Conservation (phyloP, 2,888 invertebrate genomes). For the Tubulanus polymorphus region DNA sequence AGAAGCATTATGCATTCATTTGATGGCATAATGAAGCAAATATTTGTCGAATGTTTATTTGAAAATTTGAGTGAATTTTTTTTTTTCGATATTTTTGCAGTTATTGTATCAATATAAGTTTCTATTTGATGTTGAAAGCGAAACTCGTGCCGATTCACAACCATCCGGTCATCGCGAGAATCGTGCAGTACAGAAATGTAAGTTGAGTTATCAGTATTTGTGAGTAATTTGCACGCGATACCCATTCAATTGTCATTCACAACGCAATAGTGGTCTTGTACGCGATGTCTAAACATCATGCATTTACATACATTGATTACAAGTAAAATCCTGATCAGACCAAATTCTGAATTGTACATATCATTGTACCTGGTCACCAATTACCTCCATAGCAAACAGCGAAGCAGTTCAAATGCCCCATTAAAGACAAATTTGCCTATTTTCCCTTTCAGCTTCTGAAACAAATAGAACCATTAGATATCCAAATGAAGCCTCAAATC, state of each 20-base stretch:
- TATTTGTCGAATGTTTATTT: too few relatives aligned
- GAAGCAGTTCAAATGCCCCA: background rate
- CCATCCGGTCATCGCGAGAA: slow-evolving; percentile 84
- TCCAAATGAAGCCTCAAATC: slow-evolving; percentile 66
- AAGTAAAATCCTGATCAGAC: too few relatives aligned
- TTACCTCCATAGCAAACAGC: background rate
- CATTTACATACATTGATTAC: too few relatives aligned
- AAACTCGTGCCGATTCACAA: slow-evolving; percentile 68
- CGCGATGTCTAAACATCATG: too few relatives aligned
- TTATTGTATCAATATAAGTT: slow-evolving; percentile 80
- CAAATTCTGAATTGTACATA: too few relatives aligned
- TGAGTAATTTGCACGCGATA: background rate
- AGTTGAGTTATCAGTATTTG: slow-evolving; percentile 7
- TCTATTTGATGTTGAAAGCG: slow-evolving; percentile 79
- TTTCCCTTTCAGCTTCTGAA: slow-evolving; percentile 64
- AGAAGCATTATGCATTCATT: background rate
- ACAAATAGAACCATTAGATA: slow-evolving; percentile 69
- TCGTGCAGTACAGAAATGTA: slow-evolving; percentile 68
- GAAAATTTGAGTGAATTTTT: too few relatives aligned
- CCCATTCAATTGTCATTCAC: too few relatives aligned
- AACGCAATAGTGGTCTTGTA: too few relatives aligned
- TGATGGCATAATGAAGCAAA: background rate
- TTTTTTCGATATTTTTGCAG: slow-evolving; percentile 57
- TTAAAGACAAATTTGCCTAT: background rate
- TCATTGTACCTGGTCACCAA: too few relatives aligned